Percentiles rank a stretch among this genome's conserved stretches.
Conservation (phyloP, 1,140 invertebrate species). For the Nautilus pompilius region DNA sequence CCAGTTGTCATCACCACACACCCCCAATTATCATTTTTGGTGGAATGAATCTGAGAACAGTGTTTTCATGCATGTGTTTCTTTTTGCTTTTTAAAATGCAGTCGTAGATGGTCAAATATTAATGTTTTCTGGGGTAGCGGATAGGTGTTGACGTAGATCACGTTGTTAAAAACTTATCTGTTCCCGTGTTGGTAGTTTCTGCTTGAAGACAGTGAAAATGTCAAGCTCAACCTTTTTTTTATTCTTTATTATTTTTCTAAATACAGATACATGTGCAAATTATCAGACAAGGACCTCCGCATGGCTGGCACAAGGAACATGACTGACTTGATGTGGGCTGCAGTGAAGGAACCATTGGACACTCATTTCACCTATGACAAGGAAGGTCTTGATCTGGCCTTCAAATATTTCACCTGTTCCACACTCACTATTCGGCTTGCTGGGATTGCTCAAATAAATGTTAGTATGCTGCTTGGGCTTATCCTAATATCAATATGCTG, state of each 20-base stretch:
- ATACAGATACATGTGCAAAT: constrained; percentile 79
- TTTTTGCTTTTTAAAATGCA: no score
- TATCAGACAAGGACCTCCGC: constrained; percentile 85
- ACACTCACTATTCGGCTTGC: constrained; percentile 89
- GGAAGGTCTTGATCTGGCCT: constrained; percentile 85
- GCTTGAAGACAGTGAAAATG: no score
- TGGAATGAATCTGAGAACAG: no score
- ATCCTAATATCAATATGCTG: neutral
- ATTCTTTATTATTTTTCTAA: neutral
- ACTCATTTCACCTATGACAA: constrained; percentile 80
- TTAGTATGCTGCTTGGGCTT: no score
- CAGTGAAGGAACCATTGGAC: constrained; percentile 86
- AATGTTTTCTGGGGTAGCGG: no score
- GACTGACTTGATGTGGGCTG: constrained; percentile 94
- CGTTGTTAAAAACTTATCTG: neutral
- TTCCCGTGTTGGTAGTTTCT: no score
- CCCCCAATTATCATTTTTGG: no score
- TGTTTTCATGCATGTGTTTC: no score
- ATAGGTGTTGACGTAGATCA: no score
- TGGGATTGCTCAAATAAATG: constrained; percentile 89
- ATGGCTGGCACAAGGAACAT: constrained; percentile 83
- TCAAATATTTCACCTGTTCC: constrained; percentile 88
- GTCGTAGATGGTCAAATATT: no score
- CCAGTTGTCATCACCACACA: no score
- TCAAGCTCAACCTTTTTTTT: no score